Percentiles rank a stretch among this genome's conserved stretches.
phyloP scores from a whole-genome alignment of 2,797 vertebrate genomes.

The Sebastes aleutianus region DNA sequence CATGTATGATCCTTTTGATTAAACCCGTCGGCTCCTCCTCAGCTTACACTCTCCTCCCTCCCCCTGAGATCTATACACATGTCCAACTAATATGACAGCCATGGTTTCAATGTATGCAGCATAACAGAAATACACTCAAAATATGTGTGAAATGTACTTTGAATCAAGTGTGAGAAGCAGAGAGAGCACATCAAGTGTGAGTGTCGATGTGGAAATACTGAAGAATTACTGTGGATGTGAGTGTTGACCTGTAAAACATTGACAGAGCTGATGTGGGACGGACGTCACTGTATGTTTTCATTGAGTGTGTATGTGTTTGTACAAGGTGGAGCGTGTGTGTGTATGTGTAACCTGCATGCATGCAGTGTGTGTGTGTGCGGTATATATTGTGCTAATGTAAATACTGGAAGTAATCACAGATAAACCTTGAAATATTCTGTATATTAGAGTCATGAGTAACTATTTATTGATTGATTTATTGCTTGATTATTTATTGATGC shows the following conservation, averaged over 20 bases:
- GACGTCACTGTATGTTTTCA: slow-evolving; percentile 22
- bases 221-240: background rate
- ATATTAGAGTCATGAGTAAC: slow-evolving; percentile 61
- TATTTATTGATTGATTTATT: slow-evolving; percentile 71
- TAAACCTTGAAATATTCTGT: slow-evolving; percentile 65
- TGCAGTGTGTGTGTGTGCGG: slow-evolving; percentile 3
- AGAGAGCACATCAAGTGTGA: background rate
- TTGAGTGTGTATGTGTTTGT: slow-evolving; percentile 27
- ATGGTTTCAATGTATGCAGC: background rate
- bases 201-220: slow-evolving; percentile 9
- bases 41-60: background rate
- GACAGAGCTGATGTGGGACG: background rate
- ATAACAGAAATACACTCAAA: background rate
- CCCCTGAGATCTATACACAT: background rate
- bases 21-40: background rate
- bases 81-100: background rate
- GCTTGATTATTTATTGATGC: slow-evolving; percentile 54
- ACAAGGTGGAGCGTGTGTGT: background rate
- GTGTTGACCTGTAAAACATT: slow-evolving; percentile 23
- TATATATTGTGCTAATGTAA: slow-evolving; percentile 68
- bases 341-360: slow-evolving; percentile 8
- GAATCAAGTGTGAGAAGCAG: slow-evolving; percentile 1
- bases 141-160: background rate
- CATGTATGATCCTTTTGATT: background rate
- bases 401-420: slow-evolving; percentile 67